A percentile compares a stretch with the other conserved stretches of the same genome.
phyloP scores from a whole-genome alignment of 2,888 invertebrate species.

The Agrotis exclamationis region DNA sequence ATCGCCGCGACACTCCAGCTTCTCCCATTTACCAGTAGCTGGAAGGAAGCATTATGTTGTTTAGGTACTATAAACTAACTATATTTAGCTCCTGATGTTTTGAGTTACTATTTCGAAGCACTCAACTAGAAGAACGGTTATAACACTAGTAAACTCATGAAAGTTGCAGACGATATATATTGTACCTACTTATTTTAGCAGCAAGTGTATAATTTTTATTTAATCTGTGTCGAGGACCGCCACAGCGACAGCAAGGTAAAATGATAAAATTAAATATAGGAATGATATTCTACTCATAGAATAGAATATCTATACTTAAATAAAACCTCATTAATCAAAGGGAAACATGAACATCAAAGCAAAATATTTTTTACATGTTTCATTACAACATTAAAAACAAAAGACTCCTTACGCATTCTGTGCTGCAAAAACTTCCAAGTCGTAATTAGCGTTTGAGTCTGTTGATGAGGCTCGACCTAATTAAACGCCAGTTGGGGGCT shows the following conservation, averaged over 20 bases:
- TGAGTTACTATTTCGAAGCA: not conserved
- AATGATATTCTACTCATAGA: not conserved
- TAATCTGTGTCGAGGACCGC: not conserved
- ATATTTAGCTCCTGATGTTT: not conserved
- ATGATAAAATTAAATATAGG: not conserved
- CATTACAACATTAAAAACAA: constrained; percentile 22
- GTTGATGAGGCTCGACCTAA: constrained; percentile 69
- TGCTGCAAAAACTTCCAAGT: constrained; percentile 18
- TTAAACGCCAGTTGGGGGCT: constrained; percentile 52
- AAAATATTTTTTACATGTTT: constrained; percentile 3
- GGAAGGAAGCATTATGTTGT: constrained; percentile 58
- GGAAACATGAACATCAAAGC: not conserved
- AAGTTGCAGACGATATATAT: not conserved
- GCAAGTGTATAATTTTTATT: not conserved
- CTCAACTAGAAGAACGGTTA: not conserved
- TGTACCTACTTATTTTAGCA: too few relatives aligned
- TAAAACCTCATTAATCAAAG: not conserved
- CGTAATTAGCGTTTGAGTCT: constrained; percentile 51
- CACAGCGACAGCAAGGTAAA: not conserved
- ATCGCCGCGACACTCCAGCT: constrained; percentile 93
- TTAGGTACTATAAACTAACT: not conserved
- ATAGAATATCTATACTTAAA: too few relatives aligned
- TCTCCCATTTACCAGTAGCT: constrained; percentile 95
- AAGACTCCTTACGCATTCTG: constrained; percentile 24
- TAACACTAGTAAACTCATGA: not conserved